Conservation (phyloP, 1,140 invertebrate species). For the Drosophila elegans region DNA sequence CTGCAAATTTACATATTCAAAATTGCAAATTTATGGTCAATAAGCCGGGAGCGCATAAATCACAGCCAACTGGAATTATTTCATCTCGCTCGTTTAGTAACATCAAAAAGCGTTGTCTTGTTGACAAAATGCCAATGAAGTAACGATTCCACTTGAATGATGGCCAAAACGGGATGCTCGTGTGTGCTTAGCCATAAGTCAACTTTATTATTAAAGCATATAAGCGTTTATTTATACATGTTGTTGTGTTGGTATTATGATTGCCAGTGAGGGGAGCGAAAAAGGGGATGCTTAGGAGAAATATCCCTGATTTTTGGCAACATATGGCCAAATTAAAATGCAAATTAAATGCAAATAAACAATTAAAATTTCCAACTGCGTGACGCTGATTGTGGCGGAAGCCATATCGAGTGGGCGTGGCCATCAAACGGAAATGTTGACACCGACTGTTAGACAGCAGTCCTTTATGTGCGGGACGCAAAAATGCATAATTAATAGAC, state of each 20-base stretch:
- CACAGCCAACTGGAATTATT: slow-evolving; percentile 38
- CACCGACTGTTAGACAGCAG: slow-evolving; percentile 20
- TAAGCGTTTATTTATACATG: not conserved
- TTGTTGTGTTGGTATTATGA: not conserved
- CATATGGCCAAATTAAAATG: slow-evolving; percentile 80
- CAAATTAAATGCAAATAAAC: slow-evolving; percentile 79
- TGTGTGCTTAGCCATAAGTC: slow-evolving; percentile 48
- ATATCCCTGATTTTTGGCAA: slow-evolving; percentile 45
- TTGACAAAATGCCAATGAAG: slow-evolving; percentile 46
- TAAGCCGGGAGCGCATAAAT: slow-evolving; percentile 37
- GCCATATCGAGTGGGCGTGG: slow-evolving; percentile 49
- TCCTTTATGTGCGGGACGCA: slow-evolving; percentile 11
- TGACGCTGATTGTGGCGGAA: slow-evolving; percentile 42
- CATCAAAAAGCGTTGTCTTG: slow-evolving; percentile 33
- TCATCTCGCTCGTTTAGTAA: slow-evolving; percentile 18
- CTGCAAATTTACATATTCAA: slow-evolving; percentile 22
- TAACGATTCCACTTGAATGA: slow-evolving; percentile 46
- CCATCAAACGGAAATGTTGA: slow-evolving; percentile 48
- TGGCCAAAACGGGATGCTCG: slow-evolving; percentile 24
- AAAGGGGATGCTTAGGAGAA: not conserved
- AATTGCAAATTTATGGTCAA: slow-evolving; percentile 22
- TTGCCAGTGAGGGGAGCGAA: not conserved
- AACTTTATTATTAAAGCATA: slow-evolving; percentile 53
- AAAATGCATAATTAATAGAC: slow-evolving; percentile 74
- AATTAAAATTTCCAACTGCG: slow-evolving; percentile 72